These are phyloP conservation scores for Gopherus flavomarginatus DNA, from an alignment of 2,113 vertebrate species.

Conservation along the genomic window DNA sequence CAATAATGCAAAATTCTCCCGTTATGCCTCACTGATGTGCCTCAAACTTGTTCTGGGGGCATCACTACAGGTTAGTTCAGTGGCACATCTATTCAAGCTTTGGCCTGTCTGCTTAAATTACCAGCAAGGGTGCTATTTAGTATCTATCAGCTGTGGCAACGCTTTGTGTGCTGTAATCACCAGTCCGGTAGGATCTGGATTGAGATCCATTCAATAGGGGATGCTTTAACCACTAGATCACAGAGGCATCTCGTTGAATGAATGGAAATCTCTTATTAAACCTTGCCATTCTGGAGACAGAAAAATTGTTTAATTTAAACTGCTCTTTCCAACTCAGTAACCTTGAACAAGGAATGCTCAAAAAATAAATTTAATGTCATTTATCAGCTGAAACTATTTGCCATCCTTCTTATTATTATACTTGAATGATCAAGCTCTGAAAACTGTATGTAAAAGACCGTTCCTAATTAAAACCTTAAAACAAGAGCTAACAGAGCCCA, in stretches of 20 bases:
- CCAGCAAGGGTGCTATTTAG: constrained; percentile 1
- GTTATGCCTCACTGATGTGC: not conserved
- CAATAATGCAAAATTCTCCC: not conserved
- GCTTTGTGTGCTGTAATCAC: constrained; percentile 3
- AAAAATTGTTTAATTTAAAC: constrained; percentile 56
- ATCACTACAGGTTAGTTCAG: not conserved
- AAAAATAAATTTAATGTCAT: constrained; percentile 25
- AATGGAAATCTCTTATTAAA: constrained; percentile 42
- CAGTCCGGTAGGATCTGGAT: not conserved
- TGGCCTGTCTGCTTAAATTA: constrained; percentile 25
- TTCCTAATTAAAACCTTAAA: constrained; percentile 47
- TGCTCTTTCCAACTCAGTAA: constrained; percentile 46
- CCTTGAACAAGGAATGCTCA: constrained; percentile 49
- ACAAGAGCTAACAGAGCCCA: not conserved
- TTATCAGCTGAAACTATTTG: constrained; percentile 63
- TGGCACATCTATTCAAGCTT: constrained; percentile 6
- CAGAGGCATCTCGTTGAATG: not conserved
- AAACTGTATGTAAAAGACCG: not conserved
- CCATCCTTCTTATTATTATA: not conserved
- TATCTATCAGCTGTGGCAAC: constrained; percentile 1
- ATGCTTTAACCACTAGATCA: constrained; percentile 44
- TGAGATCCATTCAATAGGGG: not conserved
- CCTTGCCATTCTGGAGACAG: constrained; percentile 3
- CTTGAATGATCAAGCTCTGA: constrained; percentile 6
- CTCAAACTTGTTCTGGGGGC: constrained; percentile 4